Conservation (phyloP, 1,140 invertebrate genomes). For the Meteorus sp. region DNA sequence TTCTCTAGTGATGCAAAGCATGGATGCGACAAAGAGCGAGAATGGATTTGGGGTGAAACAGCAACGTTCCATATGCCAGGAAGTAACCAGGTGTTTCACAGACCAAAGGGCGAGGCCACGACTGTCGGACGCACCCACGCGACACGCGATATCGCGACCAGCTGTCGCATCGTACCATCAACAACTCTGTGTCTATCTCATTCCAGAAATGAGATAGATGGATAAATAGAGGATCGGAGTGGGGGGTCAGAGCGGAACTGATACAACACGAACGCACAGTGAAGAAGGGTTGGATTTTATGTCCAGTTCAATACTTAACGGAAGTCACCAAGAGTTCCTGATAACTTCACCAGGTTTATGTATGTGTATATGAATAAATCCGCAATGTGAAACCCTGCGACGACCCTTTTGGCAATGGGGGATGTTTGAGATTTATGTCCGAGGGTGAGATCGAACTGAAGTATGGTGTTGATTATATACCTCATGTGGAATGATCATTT, state of each 20-base stretch:
- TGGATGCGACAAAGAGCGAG: neutral
- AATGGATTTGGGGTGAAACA: neutral
- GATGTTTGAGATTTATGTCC: constrained; percentile 17
- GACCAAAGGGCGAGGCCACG: constrained; percentile 13
- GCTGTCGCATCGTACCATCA: constrained; percentile 37
- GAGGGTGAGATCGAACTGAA: constrained; percentile 4
- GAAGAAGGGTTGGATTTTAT: constrained; percentile 8
- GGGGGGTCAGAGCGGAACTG: neutral
- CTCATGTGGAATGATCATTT: constrained; percentile 17
- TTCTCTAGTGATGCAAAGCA: constrained; percentile 28
- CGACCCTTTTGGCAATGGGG: neutral
- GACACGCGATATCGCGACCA: constrained; percentile 41
- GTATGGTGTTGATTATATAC: constrained; percentile 4
- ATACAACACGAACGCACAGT: neutral
- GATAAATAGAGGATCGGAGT: neutral
- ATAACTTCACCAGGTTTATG: constrained; percentile 1
- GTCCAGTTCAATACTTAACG: constrained; percentile 9
- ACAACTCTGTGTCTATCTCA: constrained; percentile 15
- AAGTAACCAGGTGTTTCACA: constrained; percentile 46
- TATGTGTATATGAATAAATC: neutral
- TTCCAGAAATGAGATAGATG: neutral
- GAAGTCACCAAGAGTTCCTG: constrained; percentile 15
- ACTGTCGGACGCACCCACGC: constrained; percentile 29
- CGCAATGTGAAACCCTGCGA: neutral
- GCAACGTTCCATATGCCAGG: constrained; percentile 40